Conservation (phyloP, 35 echinoderm and acorn worm genomes). For the Apostichopus parvimensis region DNA sequence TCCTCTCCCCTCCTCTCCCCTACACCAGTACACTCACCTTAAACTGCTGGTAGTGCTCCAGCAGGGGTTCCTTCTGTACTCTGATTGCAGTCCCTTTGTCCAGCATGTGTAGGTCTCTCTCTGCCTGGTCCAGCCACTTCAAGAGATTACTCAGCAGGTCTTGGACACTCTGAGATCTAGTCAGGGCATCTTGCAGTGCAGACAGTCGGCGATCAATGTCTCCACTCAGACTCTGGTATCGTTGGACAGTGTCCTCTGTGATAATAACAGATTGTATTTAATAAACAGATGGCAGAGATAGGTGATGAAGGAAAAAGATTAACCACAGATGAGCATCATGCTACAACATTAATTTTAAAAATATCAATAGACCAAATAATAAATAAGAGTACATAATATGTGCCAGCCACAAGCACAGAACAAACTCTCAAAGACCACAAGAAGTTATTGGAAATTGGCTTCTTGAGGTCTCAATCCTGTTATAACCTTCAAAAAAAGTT, state of each 20-base stretch:
- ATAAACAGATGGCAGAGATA: not conserved
- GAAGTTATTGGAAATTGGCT: no score
- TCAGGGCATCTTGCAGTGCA: slow-evolving; percentile 71
- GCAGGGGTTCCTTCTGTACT: slow-evolving; percentile 83
- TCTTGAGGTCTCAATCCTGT: no score
- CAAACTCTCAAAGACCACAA: no score
- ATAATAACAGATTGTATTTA: not conserved
- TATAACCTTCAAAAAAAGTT: no score
- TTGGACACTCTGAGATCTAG: slow-evolving; percentile 80
- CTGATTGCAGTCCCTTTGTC: slow-evolving; percentile 88
- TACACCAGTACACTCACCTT: slow-evolving; percentile 48
- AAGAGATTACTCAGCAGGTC: slow-evolving; percentile 70
- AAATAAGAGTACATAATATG: no score
- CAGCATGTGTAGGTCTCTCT: slow-evolving; percentile 69
- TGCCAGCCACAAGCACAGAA: no score
- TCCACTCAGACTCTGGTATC: slow-evolving; percentile 73
- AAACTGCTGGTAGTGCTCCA: slow-evolving; percentile 84
- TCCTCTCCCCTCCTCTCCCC: no score
- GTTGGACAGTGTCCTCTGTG: slow-evolving; percentile 64
- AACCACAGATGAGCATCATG: no score
- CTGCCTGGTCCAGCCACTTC: slow-evolving; percentile 91
- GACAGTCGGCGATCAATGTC: slow-evolving; percentile 74
- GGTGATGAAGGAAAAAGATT: no score
- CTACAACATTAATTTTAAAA: no score
- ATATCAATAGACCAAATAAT: no score